phyloP scores from a whole-genome alignment of 2,113 vertebrate genomes.

The Papio anubis region DNA sequence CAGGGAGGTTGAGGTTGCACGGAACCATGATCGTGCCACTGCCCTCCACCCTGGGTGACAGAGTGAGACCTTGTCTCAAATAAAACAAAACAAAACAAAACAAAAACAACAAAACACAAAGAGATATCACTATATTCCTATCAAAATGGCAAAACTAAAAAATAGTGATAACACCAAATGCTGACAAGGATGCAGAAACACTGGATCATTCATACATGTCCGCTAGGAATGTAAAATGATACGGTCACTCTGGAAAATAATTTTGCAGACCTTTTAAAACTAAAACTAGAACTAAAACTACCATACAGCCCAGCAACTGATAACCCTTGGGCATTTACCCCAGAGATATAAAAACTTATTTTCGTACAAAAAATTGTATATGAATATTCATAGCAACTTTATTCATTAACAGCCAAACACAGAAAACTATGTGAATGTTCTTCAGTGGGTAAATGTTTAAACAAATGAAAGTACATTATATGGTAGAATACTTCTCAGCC shows the following conservation, averaged over 20 bases:
- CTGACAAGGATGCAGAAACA: not conserved
- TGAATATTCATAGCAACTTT: not conserved
- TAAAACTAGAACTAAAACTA: not conserved
- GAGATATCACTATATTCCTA: not conserved
- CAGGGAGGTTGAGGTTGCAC: too few relatives aligned
- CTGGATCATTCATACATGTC: not conserved
- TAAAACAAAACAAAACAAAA: too few relatives aligned
- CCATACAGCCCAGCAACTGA: not conserved
- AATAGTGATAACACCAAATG: not conserved
- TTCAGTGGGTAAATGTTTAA: not conserved
- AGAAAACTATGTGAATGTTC: not conserved
- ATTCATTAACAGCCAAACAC: not conserved
- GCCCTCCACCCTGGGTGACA: too few relatives aligned
- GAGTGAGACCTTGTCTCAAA: too few relatives aligned
- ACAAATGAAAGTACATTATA: not conserved
- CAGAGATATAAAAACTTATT: constrained; percentile 9
- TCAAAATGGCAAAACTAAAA: not conserved
- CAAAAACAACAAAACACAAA: too few relatives aligned
- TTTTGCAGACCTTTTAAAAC: constrained; percentile 1
- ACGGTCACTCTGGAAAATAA: not conserved
- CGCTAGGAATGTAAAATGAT: not conserved
- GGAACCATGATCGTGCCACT: too few relatives aligned
- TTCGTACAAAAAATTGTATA: not conserved
- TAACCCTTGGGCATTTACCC: not conserved
- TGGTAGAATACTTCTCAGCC: not conserved